Base-by-base conservation (phyloP, 1,140 invertebrate genomes). In the Hermetia illucens region DNA sequence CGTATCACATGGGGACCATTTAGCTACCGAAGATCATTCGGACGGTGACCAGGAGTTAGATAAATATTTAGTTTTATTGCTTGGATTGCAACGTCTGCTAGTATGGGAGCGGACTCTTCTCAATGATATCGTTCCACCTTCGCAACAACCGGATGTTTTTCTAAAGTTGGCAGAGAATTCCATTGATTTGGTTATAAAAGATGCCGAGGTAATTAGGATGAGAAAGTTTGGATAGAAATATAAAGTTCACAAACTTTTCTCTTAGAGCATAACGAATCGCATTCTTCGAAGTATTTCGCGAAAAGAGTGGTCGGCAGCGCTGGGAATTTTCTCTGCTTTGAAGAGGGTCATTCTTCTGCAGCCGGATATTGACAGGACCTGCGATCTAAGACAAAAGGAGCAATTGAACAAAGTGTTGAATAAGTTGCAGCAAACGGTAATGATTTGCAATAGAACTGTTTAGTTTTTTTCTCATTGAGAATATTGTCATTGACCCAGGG, bases 71-170 rank as follows among this genome's bases (percentile, higher is more conserved):
- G 72, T 82, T n/a, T 72, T 83, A 46, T 75, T 92, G 1, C 79
- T 85, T 21, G 87, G 82, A 5, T 64, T 95, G n/a, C 78, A 86
- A 32, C 79, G 84, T 43, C 66, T 96, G 3, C 86, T 93, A 68
- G 82, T 90, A 52, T 79, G 79, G 51, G 92, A 97, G 58, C 71
- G 82, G 20, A 68, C 76, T 35, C 61, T 90, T 13, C 79, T 94
- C 65, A 71, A 78, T 12, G 80, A 82, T 12, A 82, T 97, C 20
- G 79, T 96, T 51, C 82, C 88, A 12, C 61, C 74, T 27, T 74
- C 79, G 20, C 72, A 86, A 44, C 80, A 88, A 48, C 76, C 79
- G 25, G 71, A 82, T 43, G 81, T 93, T 1, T 86, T 94, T 51
- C 82, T 90, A 46, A 74, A 78, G 8, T 77, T 94, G 36, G 76